Percentiles rank a stretch among this genome's conserved stretches.
phyloP scores from a whole-genome alignment of 2,888 invertebrate species.

The Pilophorus perplexus region DNA sequence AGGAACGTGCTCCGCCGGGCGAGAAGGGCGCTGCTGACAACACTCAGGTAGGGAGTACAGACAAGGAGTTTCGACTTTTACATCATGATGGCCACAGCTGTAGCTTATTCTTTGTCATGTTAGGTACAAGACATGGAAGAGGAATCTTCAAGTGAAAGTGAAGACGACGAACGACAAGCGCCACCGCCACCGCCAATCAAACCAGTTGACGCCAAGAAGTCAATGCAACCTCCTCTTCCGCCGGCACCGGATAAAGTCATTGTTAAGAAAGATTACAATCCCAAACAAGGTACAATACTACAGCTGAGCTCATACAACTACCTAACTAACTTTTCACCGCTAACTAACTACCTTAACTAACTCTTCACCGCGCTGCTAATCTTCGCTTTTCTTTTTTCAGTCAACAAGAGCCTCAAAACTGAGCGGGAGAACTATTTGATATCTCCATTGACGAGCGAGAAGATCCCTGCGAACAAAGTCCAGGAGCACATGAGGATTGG shows the following conservation, averaged over 20 bases:
- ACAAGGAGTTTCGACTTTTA: not conserved
- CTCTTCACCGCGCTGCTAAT: not conserved
- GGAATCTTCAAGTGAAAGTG: conserved; percentile 71
- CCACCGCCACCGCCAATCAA: conserved; percentile 17
- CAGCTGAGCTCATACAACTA: too few relatives aligned
- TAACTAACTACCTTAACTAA: too few relatives aligned
- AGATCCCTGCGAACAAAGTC: conserved; percentile 94
- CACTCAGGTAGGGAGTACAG: conserved; percentile 30
- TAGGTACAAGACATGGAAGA: conserved; percentile 88
- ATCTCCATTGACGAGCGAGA: conserved; percentile 97
- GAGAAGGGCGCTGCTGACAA: conserved; percentile 49
- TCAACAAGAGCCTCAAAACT: conserved; percentile 57
- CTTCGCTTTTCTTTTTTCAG: not conserved
- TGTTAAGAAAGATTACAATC: conserved; percentile 94
- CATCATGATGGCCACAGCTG: not conserved
- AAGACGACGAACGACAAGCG: conserved; percentile 55
- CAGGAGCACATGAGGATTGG: conserved; percentile 98
- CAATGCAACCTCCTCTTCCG: conserved; percentile 68
- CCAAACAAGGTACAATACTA: conserved; percentile 66
- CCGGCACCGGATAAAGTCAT: conserved; percentile 89
- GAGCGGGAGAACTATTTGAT: conserved; percentile 91
- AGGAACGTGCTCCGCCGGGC: conserved; percentile 53
- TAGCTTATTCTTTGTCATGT: not conserved
- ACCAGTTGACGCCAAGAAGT: conserved; percentile 13
- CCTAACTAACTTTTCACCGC: too few relatives aligned